Conservation (phyloP, 2,113 vertebrate genomes). For the Danionella cerebrum region DNA sequence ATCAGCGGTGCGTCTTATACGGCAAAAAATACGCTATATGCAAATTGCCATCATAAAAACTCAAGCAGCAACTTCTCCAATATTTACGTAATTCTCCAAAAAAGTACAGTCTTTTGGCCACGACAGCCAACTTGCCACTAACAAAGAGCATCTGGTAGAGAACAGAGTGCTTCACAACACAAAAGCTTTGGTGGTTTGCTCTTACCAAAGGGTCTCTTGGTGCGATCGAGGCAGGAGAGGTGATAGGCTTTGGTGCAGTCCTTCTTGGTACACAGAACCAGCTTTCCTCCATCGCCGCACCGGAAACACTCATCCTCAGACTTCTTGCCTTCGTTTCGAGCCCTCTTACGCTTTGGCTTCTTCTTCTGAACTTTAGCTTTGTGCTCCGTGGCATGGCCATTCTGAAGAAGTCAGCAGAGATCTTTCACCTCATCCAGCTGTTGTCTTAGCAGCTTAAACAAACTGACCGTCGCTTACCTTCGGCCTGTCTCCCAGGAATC, state of each 20-base stretch:
- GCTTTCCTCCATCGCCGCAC: constrained; percentile 87
- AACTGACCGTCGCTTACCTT: constrained; percentile 68
- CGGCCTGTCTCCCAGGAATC: constrained; percentile 92
- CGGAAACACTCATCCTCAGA: constrained; percentile 97
- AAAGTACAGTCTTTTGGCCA: too few species aligned
- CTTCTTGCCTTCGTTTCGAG: constrained; percentile 69
- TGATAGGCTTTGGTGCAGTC: constrained; percentile 94
- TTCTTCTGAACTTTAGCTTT: constrained; percentile 84
- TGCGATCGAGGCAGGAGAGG: constrained; percentile 85
- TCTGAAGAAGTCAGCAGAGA: constrained; percentile 47
- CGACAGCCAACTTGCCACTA: too few species aligned
- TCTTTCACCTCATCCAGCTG: background rate
- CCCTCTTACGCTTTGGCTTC: constrained; percentile 63
- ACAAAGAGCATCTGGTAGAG: too few species aligned
- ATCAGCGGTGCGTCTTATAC: too few species aligned
- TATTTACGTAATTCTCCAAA: too few species aligned
- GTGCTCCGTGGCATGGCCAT: constrained; percentile 73
- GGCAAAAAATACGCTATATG: too few species aligned
- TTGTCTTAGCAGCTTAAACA: background rate
- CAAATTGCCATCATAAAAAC: too few species aligned
- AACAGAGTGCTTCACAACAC: too few species aligned
- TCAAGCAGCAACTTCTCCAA: too few species aligned
- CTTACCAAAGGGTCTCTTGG: constrained; percentile 94
- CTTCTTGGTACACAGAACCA: constrained; percentile 89
- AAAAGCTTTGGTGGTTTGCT: background rate